Evolutionary conservation across 2,113 vertebrate genomes (phyloP).

Genomic region (Hippocampus comes): DNA sequence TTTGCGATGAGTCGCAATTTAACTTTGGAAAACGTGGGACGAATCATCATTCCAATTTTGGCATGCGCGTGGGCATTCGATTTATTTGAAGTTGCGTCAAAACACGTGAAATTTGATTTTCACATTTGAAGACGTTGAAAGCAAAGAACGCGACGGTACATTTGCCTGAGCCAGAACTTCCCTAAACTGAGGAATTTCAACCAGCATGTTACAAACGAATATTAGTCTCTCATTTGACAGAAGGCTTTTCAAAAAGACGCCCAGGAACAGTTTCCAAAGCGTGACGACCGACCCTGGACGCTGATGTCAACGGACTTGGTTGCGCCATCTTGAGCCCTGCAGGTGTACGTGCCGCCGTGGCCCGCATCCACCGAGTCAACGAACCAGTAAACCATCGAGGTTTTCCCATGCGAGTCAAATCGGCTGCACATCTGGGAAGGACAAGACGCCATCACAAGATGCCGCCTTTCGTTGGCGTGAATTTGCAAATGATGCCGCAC

Average conservation of each 20-base stretch:
- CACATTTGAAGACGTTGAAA: too few species aligned
- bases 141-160: too few species aligned
- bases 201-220: too few species aligned
- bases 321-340: slow-evolving; percentile 53
- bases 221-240: not conserved
- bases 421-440: slow-evolving; percentile 45
- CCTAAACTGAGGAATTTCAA: too few species aligned
- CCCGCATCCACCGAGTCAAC: slow-evolving; percentile 39
- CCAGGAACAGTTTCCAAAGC: too few species aligned
- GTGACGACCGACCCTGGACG: slow-evolving; percentile 72
- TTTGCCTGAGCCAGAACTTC: too few species aligned
- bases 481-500: slow-evolving; percentile 11
- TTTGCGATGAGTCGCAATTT: too few species aligned
- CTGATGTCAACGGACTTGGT: slow-evolving; percentile 70
- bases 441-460: not conserved
- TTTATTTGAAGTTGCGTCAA: too few species aligned
- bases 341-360: slow-evolving; percentile 77
- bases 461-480: not conserved
- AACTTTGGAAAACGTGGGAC: too few species aligned
- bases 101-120: too few species aligned
- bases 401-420: accelerated
- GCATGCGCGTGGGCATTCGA: too few species aligned
- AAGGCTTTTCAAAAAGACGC: not conserved
- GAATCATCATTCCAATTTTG: too few species aligned
- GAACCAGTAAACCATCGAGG: slow-evolving; percentile 11